These are phyloP conservation scores for Rhopalosiphum nymphaeae DNA, from an alignment of 2,888 invertebrate species.

Conservation along the genomic window DNA sequence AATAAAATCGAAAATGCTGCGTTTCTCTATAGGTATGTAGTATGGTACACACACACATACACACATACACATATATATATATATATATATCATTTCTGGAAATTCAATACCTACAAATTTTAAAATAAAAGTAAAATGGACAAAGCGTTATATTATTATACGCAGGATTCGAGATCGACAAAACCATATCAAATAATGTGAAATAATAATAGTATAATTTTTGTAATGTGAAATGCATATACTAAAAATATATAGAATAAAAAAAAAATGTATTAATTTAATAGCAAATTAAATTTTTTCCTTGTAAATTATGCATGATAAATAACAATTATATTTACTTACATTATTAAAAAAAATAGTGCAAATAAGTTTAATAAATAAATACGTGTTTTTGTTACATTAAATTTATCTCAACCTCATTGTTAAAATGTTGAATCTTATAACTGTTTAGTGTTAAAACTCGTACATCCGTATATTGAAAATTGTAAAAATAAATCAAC, in stretches of 20 bases:
- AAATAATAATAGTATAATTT: neutral
- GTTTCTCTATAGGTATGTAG: neutral
- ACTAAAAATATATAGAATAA: too few relatives aligned
- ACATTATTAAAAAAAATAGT: too few relatives aligned
- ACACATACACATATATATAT: neutral
- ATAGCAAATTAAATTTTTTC: too few relatives aligned
- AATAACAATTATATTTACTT: too few relatives aligned
- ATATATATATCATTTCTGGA: neutral
- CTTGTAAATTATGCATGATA: too few relatives aligned
- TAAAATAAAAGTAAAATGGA: neutral
- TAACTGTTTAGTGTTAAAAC: neutral
- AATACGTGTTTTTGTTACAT: neutral
- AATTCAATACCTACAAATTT: neutral
- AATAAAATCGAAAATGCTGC: neutral
- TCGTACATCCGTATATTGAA: neutral
- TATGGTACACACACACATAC: too few relatives aligned
- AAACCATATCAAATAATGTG: neutral
- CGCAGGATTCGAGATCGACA: neutral
- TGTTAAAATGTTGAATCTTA: neutral
- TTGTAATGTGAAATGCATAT: neutral
- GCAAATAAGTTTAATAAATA: neutral
- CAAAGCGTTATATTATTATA: neutral
- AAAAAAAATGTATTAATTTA: too few relatives aligned
- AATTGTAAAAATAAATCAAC: neutral
- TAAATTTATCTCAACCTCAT: neutral